Evolutionary conservation across 2,888 invertebrate species (phyloP).

Genomic region (Lepidochitona cinerea): DNA sequence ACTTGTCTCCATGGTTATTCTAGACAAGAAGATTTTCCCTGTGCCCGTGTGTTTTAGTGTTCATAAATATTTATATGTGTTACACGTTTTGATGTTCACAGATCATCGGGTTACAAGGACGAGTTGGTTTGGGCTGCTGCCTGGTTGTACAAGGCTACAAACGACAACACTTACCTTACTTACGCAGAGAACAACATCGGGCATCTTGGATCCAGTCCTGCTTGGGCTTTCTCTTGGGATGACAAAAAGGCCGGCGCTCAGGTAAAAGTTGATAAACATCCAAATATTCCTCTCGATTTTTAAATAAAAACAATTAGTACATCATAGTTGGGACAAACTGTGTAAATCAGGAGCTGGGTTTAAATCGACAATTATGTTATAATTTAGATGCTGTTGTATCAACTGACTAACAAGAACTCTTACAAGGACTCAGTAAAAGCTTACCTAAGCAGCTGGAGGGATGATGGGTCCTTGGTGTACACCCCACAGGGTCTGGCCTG

Average conservation of each 20-base stretch:
- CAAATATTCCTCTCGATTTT: not conserved
- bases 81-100: too few species aligned
- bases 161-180: slow-evolving; percentile 27
- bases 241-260: slow-evolving; percentile 31
- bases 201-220: not conserved
- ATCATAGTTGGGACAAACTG: too few species aligned
- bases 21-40: too few species aligned
- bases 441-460: slow-evolving; percentile 47
- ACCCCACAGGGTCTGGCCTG: slow-evolving; percentile 60
- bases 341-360: too few species aligned
- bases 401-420: slow-evolving; percentile 37
- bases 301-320: too few species aligned
- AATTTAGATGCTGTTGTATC: slow-evolving; percentile 46
- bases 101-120: slow-evolving; percentile 27
- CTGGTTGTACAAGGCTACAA: slow-evolving; percentile 39
- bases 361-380: too few species aligned
- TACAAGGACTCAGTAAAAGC: slow-evolving; percentile 43
- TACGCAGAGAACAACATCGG: slow-evolving; percentile 19
- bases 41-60: too few species aligned
- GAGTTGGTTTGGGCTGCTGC: slow-evolving; percentile 40
- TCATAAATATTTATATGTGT: too few species aligned
- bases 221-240: slow-evolving; percentile 36
- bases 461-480: slow-evolving; percentile 33
- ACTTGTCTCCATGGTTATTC: too few species aligned
- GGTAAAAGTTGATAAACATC: not conserved